Evolutionary conservation across 2,113 vertebrate species (phyloP).

Genomic region (Acrocephalus kingi): DNA sequence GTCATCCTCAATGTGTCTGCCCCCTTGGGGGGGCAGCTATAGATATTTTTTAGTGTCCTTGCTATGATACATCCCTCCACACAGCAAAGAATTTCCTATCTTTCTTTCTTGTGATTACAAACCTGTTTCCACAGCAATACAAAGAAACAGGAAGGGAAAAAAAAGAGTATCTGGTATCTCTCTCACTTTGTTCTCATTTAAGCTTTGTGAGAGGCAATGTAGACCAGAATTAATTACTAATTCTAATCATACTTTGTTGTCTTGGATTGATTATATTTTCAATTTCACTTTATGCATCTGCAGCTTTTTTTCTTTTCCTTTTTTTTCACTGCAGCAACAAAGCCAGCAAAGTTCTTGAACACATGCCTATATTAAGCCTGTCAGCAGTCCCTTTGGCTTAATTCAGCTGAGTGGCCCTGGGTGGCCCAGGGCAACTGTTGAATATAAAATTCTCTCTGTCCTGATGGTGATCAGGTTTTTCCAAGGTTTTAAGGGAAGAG

Average conservation of each 20-base stretch:
- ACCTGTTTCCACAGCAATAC: background rate
- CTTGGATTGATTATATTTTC: background rate
- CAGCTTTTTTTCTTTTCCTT: background rate
- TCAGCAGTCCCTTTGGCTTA: slow-evolving; percentile 7
- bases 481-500: background rate
- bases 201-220: background rate
- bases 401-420: background rate
- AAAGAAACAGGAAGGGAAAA: background rate
- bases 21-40: background rate
- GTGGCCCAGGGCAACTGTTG: background rate
- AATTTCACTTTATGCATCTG: background rate
- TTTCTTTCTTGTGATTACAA: background rate
- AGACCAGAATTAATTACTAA: background rate
- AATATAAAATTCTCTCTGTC: background rate
- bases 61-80: background rate
- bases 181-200: background rate
- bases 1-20: background rate
- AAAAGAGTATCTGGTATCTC: background rate
- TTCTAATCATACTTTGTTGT: background rate
- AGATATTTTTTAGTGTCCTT: background rate
- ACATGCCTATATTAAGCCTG: background rate
- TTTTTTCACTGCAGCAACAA: background rate
- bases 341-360: background rate
- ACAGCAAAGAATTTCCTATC: background rate
- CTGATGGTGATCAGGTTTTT: background rate